phyloP scores from a whole-genome alignment of 2,113 vertebrate species.

The Colaptes auratus region DNA sequence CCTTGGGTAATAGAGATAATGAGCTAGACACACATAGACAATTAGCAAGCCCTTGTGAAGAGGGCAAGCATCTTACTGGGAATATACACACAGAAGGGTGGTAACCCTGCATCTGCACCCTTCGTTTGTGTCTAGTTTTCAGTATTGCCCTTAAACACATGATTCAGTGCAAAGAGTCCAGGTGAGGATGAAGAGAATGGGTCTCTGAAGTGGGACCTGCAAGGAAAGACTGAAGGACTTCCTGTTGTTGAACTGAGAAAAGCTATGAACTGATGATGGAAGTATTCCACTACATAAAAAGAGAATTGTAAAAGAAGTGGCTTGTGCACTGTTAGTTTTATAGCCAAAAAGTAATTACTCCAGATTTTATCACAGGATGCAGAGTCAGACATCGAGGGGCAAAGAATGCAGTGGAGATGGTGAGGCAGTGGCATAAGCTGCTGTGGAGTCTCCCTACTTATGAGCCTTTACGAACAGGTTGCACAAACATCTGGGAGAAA shows the following conservation, averaged over 20 bases:
- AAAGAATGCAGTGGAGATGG: neutral
- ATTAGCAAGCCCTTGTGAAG: neutral
- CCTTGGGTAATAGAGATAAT: neutral
- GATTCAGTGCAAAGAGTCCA: neutral
- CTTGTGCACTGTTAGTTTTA: neutral
- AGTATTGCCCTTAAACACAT: neutral
- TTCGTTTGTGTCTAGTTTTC: neutral
- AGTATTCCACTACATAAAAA: neutral
- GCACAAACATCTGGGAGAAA: conserved; percentile 19
- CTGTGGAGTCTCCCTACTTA: neutral
- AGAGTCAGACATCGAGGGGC: neutral
- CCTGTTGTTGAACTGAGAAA: neutral
- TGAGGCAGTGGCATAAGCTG: neutral
- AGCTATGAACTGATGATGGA: neutral
- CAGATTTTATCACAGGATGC: neutral
- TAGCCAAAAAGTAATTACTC: neutral
- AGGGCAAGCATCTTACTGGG: neutral
- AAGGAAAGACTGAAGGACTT: neutral
- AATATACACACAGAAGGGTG: neutral
- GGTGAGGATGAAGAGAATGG: neutral
- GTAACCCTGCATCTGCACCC: neutral
- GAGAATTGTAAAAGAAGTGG: neutral
- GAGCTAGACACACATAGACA: neutral
- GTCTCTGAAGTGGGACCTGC: neutral
- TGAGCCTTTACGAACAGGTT: neutral